A percentile compares a stretch with the other conserved stretches of the same genome.
phyloP scores from a whole-genome alignment of 2,113 vertebrate genomes.

The Pedetes capensis region DNA sequence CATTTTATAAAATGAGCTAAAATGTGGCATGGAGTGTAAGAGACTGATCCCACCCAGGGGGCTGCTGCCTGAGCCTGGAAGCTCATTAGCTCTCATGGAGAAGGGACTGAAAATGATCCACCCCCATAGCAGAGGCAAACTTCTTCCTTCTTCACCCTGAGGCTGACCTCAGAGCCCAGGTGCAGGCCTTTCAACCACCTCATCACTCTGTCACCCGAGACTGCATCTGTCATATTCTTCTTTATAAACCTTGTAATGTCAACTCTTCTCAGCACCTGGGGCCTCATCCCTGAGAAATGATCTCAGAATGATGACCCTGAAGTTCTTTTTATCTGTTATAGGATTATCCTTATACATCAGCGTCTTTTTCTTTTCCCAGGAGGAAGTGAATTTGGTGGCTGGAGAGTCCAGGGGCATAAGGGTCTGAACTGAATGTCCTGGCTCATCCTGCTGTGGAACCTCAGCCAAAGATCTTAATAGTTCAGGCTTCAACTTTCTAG shows the following conservation, averaged over 20 bases:
- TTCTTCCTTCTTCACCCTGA: not conserved
- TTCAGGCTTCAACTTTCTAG: constrained; percentile 9
- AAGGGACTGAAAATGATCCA: not conserved
- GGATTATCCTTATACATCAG: constrained; percentile 57
- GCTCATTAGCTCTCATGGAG: not conserved
- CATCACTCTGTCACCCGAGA: constrained; percentile 42
- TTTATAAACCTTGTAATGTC: constrained; percentile 34
- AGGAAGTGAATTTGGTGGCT: constrained; percentile 21
- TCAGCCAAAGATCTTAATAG: not conserved
- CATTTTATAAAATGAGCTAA: not conserved
- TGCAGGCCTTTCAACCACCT: not conserved
- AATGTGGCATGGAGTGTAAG: not conserved
- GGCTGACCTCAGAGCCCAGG: constrained; percentile 21
- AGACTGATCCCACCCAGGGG: not conserved
- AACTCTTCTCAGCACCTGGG: constrained; percentile 47
- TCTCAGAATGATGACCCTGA: constrained; percentile 43
- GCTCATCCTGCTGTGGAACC: constrained; percentile 9
- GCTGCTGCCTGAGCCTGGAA: not conserved
- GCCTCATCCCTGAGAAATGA: not conserved
- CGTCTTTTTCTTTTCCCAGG: constrained; percentile 29
- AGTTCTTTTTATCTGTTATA: constrained; percentile 41
- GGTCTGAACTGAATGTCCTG: constrained; percentile 30
- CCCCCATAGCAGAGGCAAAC: not conserved
- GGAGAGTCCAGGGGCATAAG: not conserved
- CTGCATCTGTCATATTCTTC: constrained; percentile 29